phyloP scores from a whole-genome alignment of 1,140 invertebrate species.

The Phymastichus coffea region DNA sequence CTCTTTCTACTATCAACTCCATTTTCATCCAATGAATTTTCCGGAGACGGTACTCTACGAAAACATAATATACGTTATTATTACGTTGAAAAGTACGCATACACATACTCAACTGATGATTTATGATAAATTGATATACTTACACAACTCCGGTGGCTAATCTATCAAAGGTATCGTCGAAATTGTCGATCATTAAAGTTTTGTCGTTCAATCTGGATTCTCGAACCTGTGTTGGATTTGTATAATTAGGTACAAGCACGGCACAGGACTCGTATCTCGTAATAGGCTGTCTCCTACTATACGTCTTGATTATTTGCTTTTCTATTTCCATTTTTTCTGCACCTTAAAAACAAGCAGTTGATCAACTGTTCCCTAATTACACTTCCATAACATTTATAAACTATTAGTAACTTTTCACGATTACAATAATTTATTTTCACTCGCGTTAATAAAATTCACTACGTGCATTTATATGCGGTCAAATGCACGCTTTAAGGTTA shows the following conservation, averaged over 20 bases:
- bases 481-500: no score
- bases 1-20: background rate
- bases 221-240: background rate
- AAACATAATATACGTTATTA: background rate
- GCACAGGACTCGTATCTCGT: background rate
- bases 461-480: no score
- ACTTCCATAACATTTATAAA: no score
- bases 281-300: slow-evolving; percentile 13
- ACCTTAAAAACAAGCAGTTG: no score
- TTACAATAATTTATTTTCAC: no score
- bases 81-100: no score
- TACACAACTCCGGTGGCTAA: slow-evolving; percentile 10
- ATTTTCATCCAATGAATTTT: background rate
- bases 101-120: no score
- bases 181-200: background rate
- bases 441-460: no score
- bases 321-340: no score
- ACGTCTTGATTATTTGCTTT: slow-evolving; percentile 6
- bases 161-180: slow-evolving; percentile 23
- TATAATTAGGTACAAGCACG: background rate
- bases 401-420: no score
- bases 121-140: no score
- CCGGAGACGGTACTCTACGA: background rate
- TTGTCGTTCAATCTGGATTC: slow-evolving; percentile 16
- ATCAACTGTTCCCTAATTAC: no score